Conservation (phyloP, 2,797 vertebrate genomes). For the Premnoplex brunnescens region DNA sequence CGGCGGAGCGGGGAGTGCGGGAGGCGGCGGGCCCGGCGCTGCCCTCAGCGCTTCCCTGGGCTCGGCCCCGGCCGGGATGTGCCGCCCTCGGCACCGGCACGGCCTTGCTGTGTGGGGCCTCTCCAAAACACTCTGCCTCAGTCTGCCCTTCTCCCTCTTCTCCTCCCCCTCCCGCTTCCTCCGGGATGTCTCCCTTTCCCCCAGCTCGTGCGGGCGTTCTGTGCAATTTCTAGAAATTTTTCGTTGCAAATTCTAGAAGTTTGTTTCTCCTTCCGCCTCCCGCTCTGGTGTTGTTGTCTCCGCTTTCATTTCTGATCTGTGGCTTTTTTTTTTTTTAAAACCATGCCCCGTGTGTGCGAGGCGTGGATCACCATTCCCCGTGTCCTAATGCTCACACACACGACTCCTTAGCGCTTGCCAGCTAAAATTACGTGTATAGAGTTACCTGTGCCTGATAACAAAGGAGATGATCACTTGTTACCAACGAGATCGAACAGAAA, state of each 20-base stretch:
- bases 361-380: background rate
- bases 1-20: too few relatives aligned
- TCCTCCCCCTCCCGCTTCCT: background rate
- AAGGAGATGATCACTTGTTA: background rate
- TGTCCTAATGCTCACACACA: accelerated
- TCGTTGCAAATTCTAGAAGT: background rate
- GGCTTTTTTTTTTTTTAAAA: background rate
- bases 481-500: background rate
- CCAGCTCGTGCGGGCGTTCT: background rate
- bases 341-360: background rate
- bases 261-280: background rate
- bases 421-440: background rate
- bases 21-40: too few relatives aligned
- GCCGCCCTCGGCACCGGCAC: too few relatives aligned
- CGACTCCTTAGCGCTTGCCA: background rate
- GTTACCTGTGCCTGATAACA: background rate
- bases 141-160: background rate
- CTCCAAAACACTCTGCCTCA: background rate
- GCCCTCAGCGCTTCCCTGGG: too few relatives aligned
- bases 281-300: accelerated
- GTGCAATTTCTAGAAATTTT: background rate
- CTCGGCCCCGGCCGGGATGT: background rate
- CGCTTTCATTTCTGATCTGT: background rate
- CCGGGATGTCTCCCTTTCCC: too few relatives aligned
- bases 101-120: background rate